Percentiles rank a stretch among this genome's conserved stretches.
Conservation (phyloP, 2,797 vertebrate species). For the Acanthurus leucopareius region DNA sequence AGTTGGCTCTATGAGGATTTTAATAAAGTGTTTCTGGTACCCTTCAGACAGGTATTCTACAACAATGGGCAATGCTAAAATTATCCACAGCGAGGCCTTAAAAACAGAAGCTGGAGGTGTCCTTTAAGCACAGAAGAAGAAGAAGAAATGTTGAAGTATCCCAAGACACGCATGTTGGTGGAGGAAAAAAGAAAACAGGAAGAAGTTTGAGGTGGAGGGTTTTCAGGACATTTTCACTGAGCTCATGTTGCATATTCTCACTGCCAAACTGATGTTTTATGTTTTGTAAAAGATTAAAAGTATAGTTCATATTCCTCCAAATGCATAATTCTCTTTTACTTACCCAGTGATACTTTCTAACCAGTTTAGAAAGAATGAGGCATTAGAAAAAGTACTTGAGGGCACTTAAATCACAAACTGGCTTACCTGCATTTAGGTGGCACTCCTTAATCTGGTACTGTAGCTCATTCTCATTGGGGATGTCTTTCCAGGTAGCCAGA, state of each 20-base stretch:
- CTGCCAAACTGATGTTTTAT: too few relatives aligned
- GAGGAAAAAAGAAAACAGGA: slow-evolving; percentile 57
- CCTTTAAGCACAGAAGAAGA: slow-evolving; percentile 36
- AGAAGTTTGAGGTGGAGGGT: too few relatives aligned
- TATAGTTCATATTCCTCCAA: too few relatives aligned
- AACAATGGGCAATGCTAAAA: slow-evolving; percentile 5
- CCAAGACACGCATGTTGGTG: slow-evolving; percentile 59
- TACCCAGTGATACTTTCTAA: too few relatives aligned
- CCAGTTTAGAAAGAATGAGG: too few relatives aligned
- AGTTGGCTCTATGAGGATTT: slow-evolving; percentile 16
- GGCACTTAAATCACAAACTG: too few relatives aligned
- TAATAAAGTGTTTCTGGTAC: neutral
- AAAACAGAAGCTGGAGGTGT: slow-evolving; percentile 16
- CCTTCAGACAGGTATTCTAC: slow-evolving; percentile 8
- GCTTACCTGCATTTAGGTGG: slow-evolving; percentile 93
- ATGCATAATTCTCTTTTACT: too few relatives aligned
- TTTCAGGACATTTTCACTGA: too few relatives aligned
- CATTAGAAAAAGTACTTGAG: too few relatives aligned
- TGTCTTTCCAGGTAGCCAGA: slow-evolving; percentile 99
- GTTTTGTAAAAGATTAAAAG: too few relatives aligned
- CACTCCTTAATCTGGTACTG: slow-evolving; percentile 99
- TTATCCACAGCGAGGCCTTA: neutral
- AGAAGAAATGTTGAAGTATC: slow-evolving; percentile 37
- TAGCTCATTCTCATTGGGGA: slow-evolving; percentile 99
- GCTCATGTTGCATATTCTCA: too few relatives aligned